Conservation (phyloP, 2,888 invertebrate genomes). For the Oxystoma pomonae region DNA sequence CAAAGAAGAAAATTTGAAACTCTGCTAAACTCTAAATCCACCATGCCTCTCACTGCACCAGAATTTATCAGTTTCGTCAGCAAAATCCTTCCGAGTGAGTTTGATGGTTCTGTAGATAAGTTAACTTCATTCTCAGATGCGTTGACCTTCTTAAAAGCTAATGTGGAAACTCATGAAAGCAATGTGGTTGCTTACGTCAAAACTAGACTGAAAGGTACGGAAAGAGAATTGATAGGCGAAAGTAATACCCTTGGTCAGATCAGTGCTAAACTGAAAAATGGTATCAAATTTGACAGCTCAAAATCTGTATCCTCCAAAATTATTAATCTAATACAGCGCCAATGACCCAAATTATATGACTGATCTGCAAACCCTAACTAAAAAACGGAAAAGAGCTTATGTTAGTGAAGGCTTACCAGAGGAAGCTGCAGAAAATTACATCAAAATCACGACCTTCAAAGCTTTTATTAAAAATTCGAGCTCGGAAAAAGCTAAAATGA, state of each 20-base stretch:
- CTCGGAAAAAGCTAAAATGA: neutral
- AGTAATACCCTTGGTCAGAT: neutral
- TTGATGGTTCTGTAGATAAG: neutral
- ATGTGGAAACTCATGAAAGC: neutral
- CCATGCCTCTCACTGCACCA: neutral
- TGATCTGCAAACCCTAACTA: too few species aligned
- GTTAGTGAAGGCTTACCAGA: neutral
- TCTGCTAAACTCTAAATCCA: too few species aligned
- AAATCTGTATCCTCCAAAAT: neutral
- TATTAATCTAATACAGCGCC: neutral
- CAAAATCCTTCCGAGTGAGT: neutral
- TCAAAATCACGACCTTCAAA: too few species aligned
- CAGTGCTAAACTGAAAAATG: neutral
- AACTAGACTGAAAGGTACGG: neutral
- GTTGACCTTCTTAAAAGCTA: neutral
- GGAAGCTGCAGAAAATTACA: too few species aligned
- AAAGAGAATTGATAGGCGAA: neutral
- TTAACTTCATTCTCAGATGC: too few species aligned
- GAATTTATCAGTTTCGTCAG: neutral
- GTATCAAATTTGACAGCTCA: neutral
- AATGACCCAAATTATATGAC: too few species aligned
- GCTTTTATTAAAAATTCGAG: neutral
- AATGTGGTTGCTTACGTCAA: neutral
- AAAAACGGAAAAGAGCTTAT: neutral
- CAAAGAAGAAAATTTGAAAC: neutral